phyloP scores from a whole-genome alignment of 2,797 vertebrate genomes.

The Otus scops region DNA sequence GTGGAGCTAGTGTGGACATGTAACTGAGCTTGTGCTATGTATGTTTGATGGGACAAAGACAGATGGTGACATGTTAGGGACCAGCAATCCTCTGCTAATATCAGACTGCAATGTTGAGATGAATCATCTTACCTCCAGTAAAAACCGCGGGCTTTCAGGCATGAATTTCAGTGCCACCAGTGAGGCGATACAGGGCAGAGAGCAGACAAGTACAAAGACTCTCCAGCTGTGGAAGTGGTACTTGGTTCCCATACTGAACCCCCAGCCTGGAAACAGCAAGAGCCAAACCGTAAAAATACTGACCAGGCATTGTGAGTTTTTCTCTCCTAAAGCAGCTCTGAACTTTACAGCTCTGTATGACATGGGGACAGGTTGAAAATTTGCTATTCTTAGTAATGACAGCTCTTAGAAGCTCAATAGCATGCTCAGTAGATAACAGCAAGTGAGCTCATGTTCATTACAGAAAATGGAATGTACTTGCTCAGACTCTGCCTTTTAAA shows the following conservation, averaged over 20 bases:
- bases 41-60: background rate
- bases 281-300: background rate
- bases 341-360: background rate
- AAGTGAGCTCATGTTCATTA: background rate
- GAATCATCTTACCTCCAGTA: constrained; percentile 88
- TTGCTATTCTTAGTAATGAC: background rate
- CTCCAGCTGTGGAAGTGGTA: constrained; percentile 98
- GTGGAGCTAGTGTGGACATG: background rate
- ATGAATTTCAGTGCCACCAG: constrained; percentile 90
- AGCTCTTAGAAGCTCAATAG: background rate
- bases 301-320: background rate
- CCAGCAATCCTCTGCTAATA: background rate
- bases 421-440: background rate
- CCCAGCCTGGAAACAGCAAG: constrained; percentile 86
- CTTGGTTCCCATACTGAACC: constrained; percentile 91
- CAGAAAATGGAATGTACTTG: background rate
- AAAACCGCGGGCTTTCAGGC: constrained; percentile 96
- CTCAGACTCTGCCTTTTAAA: background rate
- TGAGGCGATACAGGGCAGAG: constrained; percentile 87
- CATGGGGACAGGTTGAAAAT: background rate
- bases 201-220: constrained; percentile 91
- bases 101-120: background rate
- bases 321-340: background rate
- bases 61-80: background rate
- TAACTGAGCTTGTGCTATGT: background rate